These are phyloP conservation scores for Notarius lentiginosus DNA, from an alignment of 2,113 vertebrate species.

Conservation along the genomic window DNA sequence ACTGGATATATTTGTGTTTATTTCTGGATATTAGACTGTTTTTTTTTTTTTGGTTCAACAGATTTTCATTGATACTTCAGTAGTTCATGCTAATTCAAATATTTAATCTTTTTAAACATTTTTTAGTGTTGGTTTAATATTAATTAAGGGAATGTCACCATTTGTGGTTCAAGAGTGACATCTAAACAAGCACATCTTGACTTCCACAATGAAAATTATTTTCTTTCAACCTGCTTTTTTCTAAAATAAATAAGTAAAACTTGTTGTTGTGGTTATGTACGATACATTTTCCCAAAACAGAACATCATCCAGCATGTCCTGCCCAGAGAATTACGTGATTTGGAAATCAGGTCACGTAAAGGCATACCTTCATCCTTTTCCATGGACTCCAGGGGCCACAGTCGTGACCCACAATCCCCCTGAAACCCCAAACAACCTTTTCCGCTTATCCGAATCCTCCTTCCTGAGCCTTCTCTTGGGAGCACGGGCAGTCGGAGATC, in stretches of 20 bases:
- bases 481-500: slow-evolving; percentile 56
- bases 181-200: background rate
- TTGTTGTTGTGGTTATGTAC: too few species aligned
- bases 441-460: slow-evolving; percentile 63
- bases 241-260: background rate
- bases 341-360: slow-evolving; percentile 69
- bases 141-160: background rate
- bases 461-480: slow-evolving; percentile 66
- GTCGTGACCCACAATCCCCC: slow-evolving; percentile 59
- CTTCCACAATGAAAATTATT: background rate
- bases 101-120: background rate
- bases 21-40: background rate
- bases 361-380: slow-evolving; percentile 68
- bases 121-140: background rate
- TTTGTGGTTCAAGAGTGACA: background rate
- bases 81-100: background rate
- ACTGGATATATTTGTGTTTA: background rate
- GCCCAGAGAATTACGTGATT: slow-evolving; percentile 55
- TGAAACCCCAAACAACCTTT: slow-evolving; percentile 56
- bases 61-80: background rate
- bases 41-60: background rate
- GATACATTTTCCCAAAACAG: slow-evolving; percentile 43
- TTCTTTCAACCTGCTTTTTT: background rate
- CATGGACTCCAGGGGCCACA: slow-evolving; percentile 73
- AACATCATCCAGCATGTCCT: slow-evolving; percentile 53